Evolutionary conservation across 2,797 vertebrate genomes (phyloP).

Genomic region (Mormyrus hasselquistii): DNA sequence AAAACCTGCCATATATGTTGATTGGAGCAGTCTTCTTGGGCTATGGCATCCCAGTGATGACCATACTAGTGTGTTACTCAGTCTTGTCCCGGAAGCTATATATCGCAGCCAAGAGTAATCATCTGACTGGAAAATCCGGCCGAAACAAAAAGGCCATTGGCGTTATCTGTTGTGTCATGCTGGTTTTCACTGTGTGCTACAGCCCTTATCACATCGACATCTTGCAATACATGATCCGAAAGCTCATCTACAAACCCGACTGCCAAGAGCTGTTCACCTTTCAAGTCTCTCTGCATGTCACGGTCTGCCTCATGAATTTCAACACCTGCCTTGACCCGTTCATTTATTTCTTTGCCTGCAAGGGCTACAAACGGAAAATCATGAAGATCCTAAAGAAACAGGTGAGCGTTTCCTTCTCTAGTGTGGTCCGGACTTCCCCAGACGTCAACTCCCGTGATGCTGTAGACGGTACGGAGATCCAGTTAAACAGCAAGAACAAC

Average conservation of each 20-base stretch:
- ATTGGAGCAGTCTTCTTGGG: constrained; percentile 82
- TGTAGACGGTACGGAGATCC: constrained; percentile 54
- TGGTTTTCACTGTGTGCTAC: constrained; percentile 85
- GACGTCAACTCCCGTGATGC: constrained; percentile 80
- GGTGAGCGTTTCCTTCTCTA: constrained; percentile 82
- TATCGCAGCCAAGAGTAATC: constrained; percentile 75
- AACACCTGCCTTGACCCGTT: constrained; percentile 93
- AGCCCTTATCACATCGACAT: constrained; percentile 87
- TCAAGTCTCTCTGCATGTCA: constrained; percentile 86
- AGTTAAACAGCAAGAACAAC: constrained; percentile 36
- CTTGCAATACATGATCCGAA: constrained; percentile 89
- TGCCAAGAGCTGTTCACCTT: constrained; percentile 71
- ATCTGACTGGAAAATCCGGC: constrained; percentile 81
- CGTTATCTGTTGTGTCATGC: constrained; percentile 85
- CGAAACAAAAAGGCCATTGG: constrained; percentile 87
- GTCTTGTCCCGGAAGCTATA: constrained; percentile 81
- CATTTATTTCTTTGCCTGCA: constrained; percentile 96
- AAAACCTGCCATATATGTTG: constrained; percentile 70
- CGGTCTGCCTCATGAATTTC: constrained; percentile 89
- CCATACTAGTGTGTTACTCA: constrained; percentile 82
- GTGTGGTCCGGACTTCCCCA: constrained; percentile 70
- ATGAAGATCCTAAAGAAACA: constrained; percentile 77
- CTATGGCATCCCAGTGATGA: constrained; percentile 71
- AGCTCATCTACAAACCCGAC: constrained; percentile 57
- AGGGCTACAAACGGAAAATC: constrained; percentile 91